Percentiles rank a stretch among this genome's conserved stretches.
Evolutionary conservation across 2,113 vertebrate genomes (phyloP).

Genomic region (Paradisaea rubra): DNA sequence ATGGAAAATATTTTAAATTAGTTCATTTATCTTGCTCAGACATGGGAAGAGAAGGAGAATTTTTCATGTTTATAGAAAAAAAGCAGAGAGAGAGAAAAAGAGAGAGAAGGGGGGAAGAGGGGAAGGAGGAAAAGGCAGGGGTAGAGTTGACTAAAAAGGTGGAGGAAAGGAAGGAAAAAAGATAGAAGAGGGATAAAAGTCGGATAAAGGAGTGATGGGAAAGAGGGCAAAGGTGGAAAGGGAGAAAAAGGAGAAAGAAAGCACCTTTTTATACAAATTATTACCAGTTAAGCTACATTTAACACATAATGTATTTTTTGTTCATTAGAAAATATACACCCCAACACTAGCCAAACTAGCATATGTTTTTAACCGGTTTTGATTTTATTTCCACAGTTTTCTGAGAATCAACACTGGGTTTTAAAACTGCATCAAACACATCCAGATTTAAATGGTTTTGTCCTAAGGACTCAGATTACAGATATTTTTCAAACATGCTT

Average conservation of each 20-base stretch:
- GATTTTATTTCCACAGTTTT: neutral
- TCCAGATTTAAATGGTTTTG: neutral
- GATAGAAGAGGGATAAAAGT: neutral
- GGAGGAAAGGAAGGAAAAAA: neutral
- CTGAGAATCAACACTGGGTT: neutral
- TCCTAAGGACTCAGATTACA: neutral
- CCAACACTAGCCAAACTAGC: neutral
- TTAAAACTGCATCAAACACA: neutral
- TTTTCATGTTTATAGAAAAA: conserved; percentile 30
- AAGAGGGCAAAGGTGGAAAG: neutral
- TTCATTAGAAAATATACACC: neutral
- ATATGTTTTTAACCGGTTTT: neutral
- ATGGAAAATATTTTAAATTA: conserved; percentile 74
- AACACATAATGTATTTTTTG: neutral
- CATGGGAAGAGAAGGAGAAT: conserved; percentile 47
- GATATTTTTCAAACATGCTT: neutral
- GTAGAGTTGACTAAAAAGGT: neutral
- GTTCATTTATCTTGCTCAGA: conserved; percentile 75
- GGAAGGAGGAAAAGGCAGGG: neutral
- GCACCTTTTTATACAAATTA: neutral
- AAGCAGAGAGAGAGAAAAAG: neutral
- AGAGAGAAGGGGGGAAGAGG: neutral
- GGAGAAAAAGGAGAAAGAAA: neutral
- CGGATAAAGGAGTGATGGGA: neutral
- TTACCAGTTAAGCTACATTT: neutral